phyloP scores from a whole-genome alignment of 2,888 invertebrate species.

The Amphipyra berbera region DNA sequence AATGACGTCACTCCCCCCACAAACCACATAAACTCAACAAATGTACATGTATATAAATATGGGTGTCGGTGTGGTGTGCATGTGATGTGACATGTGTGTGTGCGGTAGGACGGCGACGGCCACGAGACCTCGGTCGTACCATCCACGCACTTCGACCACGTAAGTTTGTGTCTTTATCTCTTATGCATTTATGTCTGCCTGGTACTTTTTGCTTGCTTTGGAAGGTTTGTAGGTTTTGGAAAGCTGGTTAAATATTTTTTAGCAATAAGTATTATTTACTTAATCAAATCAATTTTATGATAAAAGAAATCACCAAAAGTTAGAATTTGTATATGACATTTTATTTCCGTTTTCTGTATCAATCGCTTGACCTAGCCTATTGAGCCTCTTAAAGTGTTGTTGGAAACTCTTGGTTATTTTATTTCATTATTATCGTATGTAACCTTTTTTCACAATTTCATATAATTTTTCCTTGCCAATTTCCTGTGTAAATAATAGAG shows the following conservation, averaged over 20 bases:
- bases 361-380: too few relatives aligned
- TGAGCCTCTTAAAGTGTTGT: too few relatives aligned
- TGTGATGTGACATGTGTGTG: conserved; percentile 78
- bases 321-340: too few relatives aligned
- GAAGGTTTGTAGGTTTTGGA: conserved; percentile 37
- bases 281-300: too few relatives aligned
- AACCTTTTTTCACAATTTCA: too few relatives aligned
- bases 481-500: too few relatives aligned
- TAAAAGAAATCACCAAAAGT: too few relatives aligned
- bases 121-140: conserved; percentile 84
- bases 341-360: too few relatives aligned
- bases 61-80: conserved; percentile 84
- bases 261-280: too few relatives aligned
- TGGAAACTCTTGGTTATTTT: too few relatives aligned
- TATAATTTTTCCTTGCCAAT: too few relatives aligned
- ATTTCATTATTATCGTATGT: too few relatives aligned
- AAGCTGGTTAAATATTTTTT: conserved; percentile 29
- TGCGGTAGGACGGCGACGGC: conserved; percentile 85
- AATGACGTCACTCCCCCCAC: conserved; percentile 24
- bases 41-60: conserved; percentile 70
- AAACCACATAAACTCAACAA: conserved; percentile 12
- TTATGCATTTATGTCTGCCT: conserved; percentile 33
- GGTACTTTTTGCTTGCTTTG: conserved; percentile 29
- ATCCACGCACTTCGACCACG: conserved; percentile 83
- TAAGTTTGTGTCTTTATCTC: conserved; percentile 69